Evolutionary conservation across 1,140 invertebrate genomes (phyloP).

Genomic region (Paramacrobiotus metropolitanus): DNA sequence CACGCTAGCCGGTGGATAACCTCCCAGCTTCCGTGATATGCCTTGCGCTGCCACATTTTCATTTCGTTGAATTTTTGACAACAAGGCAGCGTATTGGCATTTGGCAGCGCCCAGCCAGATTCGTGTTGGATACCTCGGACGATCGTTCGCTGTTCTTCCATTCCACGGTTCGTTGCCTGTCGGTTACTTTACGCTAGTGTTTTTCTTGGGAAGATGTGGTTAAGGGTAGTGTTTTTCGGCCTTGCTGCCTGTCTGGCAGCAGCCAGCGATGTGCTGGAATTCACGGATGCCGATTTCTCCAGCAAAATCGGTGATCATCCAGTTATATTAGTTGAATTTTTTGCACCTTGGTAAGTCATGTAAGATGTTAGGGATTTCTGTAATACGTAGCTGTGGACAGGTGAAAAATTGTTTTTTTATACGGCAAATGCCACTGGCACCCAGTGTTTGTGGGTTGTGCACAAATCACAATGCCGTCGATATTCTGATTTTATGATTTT

Average conservation of each 20-base stretch:
- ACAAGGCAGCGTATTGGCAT: no score
- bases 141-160: neutral
- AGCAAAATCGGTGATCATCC: conserved; percentile 25
- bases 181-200: neutral
- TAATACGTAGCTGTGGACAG: neutral
- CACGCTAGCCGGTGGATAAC: no score
- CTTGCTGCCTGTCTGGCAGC: neutral
- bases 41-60: no score
- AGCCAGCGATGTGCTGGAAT: conserved; percentile 23
- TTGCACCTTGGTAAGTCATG: conserved; percentile 30
- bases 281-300: conserved; percentile 31
- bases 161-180: neutral
- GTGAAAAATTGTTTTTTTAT: neutral
- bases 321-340: conserved; percentile 34
- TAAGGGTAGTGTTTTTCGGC: neutral
- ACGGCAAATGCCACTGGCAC: neutral
- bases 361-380: neutral
- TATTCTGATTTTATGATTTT: neutral
- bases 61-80: neutral
- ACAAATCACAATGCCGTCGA: neutral
- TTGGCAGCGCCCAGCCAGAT: no score
- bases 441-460: neutral
- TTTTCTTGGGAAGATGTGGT: neutral
- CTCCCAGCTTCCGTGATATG: no score
- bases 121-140: neutral